A percentile compares a stretch with the other conserved stretches of the same genome.
phyloP scores from a whole-genome alignment of 2,113 vertebrate genomes.

The Herpetotheres cachinnans region DNA sequence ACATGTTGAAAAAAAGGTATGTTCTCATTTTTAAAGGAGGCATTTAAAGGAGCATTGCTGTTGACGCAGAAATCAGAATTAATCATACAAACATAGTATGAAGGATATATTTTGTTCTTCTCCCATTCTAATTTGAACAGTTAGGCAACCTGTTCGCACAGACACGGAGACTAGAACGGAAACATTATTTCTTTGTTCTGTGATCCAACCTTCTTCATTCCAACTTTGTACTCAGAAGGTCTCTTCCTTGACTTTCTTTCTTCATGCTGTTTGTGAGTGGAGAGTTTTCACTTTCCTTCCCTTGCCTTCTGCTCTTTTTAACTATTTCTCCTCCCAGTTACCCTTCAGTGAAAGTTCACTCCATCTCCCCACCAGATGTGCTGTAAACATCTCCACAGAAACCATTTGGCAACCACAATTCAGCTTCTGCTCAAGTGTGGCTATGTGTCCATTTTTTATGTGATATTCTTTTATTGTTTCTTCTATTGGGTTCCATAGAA shows the following conservation, averaged over 20 bases:
- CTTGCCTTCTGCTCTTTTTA: not conserved
- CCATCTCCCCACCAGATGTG: not conserved
- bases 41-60: not conserved
- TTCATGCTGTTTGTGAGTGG: not conserved
- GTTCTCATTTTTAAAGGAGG: not conserved
- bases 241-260: not conserved
- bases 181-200: not conserved
- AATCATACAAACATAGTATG: not conserved
- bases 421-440: not conserved
- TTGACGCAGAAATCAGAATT: not conserved
- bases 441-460: not conserved
- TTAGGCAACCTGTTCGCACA: not conserved
- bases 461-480: not conserved
- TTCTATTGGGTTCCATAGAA: not conserved
- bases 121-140: not conserved
- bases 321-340: not conserved
- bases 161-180: not conserved
- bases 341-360: not conserved
- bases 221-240: not conserved
- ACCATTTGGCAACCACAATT: fast-evolving
- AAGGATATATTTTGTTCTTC: not conserved
- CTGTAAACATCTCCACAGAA: not conserved
- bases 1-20: not conserved
- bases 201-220: not conserved
- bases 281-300: not conserved